Evolutionary conservation across 2,113 vertebrate genomes (phyloP), one percentile per base, ranked within the genome.

Genomic region (Anthoscopus minutus): DNA sequence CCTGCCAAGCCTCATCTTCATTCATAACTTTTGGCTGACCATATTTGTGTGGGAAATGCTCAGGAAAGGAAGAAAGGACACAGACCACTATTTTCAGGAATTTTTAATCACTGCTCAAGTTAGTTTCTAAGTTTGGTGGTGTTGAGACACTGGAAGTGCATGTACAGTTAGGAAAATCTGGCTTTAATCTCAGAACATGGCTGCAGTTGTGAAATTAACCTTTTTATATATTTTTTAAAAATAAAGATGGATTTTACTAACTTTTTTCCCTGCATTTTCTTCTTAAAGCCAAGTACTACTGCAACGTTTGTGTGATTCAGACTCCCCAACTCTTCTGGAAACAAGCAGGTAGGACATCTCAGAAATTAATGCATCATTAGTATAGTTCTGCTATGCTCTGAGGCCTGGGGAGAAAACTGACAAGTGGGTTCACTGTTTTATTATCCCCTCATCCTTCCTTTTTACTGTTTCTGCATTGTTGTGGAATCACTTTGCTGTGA

Each of bases 271-370:
- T 89, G 6, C 15, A 33, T 86, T 89, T 95, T 96, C 83, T 85
- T 30, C 42, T 88, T 93, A 48, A 95, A 99, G 99, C 12, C 97
- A 98, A 91, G 97, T 99, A 57, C 94, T 99, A 82, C 57, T 99
- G 96, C 98, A 99, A 13, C 98, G 99, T 81, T 97, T 99, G 50
- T 98, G 98, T 93, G 99, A 99, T 93, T 96, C 98, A 18, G 99
- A 99, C 96, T 98, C 99, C 25, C 99, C 98, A 17, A 99, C 99
- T 31, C 96, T 99, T 57, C 97, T 99, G 91, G 99, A 99, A 97
- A 99, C 98, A 27, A 98, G 98, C 98, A 99, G 99, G 99, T 99
- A 88, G 92, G 95, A 37, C 22, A 82, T 81, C 73, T n/a, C 81
- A 81, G 74, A 65, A 86, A 76, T 76, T 30, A 50, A 30, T 51